Percentiles rank a stretch among this genome's conserved stretches.
These are phyloP conservation scores for Chrysomallon squamiferum DNA, from an alignment of 1,140 invertebrate genomes.

Conservation along the genomic window DNA sequence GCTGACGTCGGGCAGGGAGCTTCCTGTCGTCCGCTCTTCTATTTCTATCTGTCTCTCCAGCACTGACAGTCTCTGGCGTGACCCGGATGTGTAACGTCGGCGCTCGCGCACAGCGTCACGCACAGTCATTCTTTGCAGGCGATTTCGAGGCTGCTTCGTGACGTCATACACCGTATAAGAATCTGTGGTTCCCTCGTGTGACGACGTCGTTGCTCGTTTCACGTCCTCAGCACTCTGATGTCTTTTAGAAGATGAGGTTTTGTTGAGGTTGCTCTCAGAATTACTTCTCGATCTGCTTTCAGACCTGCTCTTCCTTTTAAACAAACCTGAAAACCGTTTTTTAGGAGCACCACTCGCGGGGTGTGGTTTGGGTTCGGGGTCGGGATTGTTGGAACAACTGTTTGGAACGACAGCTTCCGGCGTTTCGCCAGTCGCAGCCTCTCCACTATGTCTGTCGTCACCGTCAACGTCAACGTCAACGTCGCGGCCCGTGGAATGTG, in stretches of 20 bases:
- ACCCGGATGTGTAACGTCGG: not conserved
- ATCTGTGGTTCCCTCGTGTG: not conserved
- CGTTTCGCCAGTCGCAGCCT: not conserved
- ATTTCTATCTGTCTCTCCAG: not conserved
- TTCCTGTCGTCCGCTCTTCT: not conserved
- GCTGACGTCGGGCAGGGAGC: constrained; percentile 6
- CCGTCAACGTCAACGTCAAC: too few species aligned
- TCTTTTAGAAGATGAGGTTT: not conserved
- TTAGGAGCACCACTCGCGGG: constrained; percentile 24
- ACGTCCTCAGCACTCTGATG: constrained; percentile 12
- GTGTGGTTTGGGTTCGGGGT: constrained; percentile 14
- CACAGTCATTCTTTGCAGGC: constrained; percentile 28
- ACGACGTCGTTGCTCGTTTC: not conserved
- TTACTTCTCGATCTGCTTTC: constrained; percentile 3
- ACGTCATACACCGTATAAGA: constrained; percentile 14
- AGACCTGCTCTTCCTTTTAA: constrained; percentile 19
- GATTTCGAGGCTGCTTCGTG: constrained; percentile 20
- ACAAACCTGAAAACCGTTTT: constrained; percentile 19
- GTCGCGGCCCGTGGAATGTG: too few species aligned
- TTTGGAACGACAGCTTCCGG: not conserved
- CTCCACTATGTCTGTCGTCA: too few species aligned
- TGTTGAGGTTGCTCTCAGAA: constrained; percentile 18
- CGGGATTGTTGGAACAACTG: not conserved
- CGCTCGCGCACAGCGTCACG: constrained; percentile 21
- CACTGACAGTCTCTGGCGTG: not conserved